Conservation (phyloP, 2,113 vertebrate species). For the Chlorodrepanis virens region DNA sequence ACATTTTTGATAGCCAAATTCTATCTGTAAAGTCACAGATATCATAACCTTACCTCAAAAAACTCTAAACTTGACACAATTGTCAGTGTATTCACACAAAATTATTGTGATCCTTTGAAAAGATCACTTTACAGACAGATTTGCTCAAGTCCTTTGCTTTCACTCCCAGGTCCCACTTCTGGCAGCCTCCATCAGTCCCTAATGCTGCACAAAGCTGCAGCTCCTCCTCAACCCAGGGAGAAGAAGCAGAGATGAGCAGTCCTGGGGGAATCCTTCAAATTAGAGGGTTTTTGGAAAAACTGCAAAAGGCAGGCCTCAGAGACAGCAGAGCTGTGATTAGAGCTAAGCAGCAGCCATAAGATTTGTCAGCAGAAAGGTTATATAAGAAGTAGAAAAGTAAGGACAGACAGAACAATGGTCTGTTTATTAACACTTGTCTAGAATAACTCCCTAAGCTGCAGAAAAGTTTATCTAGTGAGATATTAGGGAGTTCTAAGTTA, state of each 20-base stretch:
- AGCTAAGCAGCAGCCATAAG: neutral
- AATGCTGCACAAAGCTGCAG: fast-evolving
- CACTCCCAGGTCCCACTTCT: no score
- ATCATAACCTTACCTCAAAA: neutral
- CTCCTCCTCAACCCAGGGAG: neutral
- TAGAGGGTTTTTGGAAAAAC: neutral
- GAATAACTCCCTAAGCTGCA: neutral
- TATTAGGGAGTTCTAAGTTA: neutral
- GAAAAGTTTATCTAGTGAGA: neutral
- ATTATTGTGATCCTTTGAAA: neutral
- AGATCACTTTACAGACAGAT: neutral
- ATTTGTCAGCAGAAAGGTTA: neutral
- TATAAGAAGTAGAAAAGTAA: neutral
- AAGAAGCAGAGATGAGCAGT: neutral
- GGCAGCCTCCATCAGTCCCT: neutral
- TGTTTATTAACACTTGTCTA: neutral
- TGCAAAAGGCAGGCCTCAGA: neutral
- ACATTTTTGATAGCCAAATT: neutral
- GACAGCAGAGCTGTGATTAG: neutral
- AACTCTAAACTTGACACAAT: neutral
- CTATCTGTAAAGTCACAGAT: neutral
- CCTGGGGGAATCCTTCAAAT: neutral
- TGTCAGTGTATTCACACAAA: neutral
- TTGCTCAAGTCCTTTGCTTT: neutral
- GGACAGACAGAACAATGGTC: neutral